Conservation (phyloP, 2,113 vertebrate genomes). For the Clarias batrachus region DNA sequence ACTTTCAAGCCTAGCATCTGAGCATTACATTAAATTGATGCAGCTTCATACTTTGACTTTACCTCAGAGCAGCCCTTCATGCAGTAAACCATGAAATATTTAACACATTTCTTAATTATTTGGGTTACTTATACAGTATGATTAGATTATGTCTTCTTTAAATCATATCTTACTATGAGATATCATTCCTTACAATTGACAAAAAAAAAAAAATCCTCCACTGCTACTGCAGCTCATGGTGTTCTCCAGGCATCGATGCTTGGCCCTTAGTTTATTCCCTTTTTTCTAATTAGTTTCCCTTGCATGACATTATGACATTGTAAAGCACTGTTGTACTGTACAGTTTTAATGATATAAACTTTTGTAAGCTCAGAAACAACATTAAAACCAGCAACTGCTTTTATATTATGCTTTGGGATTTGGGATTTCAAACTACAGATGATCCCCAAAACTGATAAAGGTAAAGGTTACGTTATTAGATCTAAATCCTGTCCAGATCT, state of each 20-base stretch:
- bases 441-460: not conserved
- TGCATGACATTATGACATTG: not conserved
- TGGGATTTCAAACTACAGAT: not conserved
- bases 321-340: not conserved
- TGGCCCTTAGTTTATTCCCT: not conserved
- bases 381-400: not conserved
- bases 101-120: not conserved
- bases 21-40: not conserved
- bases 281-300: not conserved
- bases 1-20: not conserved
- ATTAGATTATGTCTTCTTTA: not conserved
- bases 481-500: not conserved
- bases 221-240: not conserved
- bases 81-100: not conserved
- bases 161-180: not conserved
- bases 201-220: not conserved
- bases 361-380: not conserved
- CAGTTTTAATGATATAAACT: not conserved
- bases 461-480: not conserved
- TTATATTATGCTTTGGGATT: not conserved
- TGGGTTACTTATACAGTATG: not conserved
- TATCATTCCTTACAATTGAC: not conserved
- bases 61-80: not conserved
- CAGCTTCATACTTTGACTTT: not conserved
- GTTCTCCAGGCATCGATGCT: not conserved